A percentile compares a stretch with the other conserved stretches of the same genome.
These are phyloP conservation scores for Oncorhynchus gorbuscha DNA, from an alignment of 2,113 vertebrate species.

Conservation along the genomic window DNA sequence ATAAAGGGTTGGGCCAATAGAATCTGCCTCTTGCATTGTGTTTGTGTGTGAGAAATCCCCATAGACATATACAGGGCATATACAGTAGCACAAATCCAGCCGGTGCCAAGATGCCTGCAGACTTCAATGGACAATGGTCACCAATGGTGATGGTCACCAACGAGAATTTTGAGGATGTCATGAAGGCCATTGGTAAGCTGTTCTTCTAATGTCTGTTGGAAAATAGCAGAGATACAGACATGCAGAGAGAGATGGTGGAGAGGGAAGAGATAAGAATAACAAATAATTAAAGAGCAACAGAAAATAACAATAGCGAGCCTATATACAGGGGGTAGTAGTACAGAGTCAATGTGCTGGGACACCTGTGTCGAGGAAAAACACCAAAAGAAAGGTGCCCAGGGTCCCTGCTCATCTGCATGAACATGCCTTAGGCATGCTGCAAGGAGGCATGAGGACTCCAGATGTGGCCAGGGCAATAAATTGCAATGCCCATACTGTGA, in stretches of 20 bases:
- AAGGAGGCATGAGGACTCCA: too few relatives aligned
- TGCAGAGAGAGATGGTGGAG: neutral
- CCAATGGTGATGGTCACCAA: conserved; percentile 91
- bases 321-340: too few relatives aligned
- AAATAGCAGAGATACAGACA: neutral
- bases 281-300: too few relatives aligned
- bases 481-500: too few relatives aligned
- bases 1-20: conserved; percentile 48
- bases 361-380: too few relatives aligned
- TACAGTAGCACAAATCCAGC: neutral
- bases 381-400: too few relatives aligned
- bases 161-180: conserved; percentile 90
- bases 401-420: too few relatives aligned
- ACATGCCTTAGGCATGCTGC: too few relatives aligned
- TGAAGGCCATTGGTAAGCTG: conserved; percentile 91
- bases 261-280: too few relatives aligned
- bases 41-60: neutral
- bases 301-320: too few relatives aligned
- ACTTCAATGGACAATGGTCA: conserved; percentile 92
- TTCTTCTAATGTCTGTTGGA: neutral
- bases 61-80: neutral
- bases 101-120: conserved; percentile 79
- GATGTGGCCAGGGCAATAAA: too few relatives aligned
- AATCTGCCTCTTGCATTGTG: conserved; percentile 16
- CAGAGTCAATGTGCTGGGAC: too few relatives aligned